Conservation (phyloP, 1,140 invertebrate species). For the Frieseomelitta varia region DNA sequence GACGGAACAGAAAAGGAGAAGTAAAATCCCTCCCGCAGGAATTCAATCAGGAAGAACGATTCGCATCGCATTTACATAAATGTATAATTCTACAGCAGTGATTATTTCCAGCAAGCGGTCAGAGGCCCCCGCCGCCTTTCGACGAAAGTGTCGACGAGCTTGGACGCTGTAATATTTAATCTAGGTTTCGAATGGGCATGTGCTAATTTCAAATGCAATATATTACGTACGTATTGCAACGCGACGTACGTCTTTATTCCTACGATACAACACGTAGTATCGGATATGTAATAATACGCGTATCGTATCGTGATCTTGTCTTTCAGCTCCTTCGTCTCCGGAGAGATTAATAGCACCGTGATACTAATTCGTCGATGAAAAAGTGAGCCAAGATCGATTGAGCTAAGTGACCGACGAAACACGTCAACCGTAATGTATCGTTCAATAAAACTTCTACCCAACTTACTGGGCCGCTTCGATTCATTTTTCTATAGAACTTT, state of each 20-base stretch:
- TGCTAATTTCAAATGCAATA: background rate
- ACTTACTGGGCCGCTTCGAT: background rate
- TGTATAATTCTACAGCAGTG: background rate
- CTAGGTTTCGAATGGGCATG: background rate
- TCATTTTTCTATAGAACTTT: background rate
- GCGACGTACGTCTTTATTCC: background rate
- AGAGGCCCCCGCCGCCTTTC: background rate
- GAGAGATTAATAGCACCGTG: constrained; percentile 16
- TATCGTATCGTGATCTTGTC: too few species aligned
- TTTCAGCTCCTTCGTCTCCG: background rate
- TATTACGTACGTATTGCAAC: background rate
- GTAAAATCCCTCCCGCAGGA: background rate
- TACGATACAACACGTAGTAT: background rate
- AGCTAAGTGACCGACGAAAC: constrained; percentile 16
- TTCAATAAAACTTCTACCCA: background rate
- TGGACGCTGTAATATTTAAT: background rate
- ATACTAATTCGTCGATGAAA: constrained; percentile 24
- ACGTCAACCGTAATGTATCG: constrained; percentile 18
- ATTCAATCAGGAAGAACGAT: constrained; percentile 7
- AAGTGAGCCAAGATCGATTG: constrained; percentile 24
- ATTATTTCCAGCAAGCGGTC: background rate
- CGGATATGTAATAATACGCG: background rate
- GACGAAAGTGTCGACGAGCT: background rate
- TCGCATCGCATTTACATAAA: background rate
- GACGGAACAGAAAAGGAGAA: background rate